phyloP scores from a whole-genome alignment of 2,888 invertebrate genomes.

The Polia nebulosa region DNA sequence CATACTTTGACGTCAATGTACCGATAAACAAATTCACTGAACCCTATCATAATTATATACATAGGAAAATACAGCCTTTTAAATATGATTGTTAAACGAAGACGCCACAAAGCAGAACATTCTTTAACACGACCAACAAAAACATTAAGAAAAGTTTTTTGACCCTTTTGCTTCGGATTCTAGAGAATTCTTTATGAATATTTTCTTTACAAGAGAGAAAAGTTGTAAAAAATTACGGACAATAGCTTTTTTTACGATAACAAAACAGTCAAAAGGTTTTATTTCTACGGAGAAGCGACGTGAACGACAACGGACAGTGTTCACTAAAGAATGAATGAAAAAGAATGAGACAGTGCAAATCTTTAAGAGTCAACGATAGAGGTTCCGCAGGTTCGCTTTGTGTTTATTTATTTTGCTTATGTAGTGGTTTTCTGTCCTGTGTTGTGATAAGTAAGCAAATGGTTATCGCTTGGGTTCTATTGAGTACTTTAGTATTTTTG shows the following conservation, averaged over 20 bases:
- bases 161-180: conserved; percentile 51
- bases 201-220: conserved; percentile 32
- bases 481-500: no score
- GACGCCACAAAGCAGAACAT: conserved; percentile 52
- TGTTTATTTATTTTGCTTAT: background rate
- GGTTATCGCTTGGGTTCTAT: background rate
- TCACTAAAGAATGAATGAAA: conserved; percentile 37
- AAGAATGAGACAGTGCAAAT: conserved; percentile 25
- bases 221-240: conserved; percentile 46
- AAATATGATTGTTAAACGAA: conserved; percentile 8
- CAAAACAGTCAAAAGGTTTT: conserved; percentile 50
- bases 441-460: background rate
- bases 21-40: background rate
- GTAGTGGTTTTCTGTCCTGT: background rate
- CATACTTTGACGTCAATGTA: background rate
- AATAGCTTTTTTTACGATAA: conserved; percentile 44
- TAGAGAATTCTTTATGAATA: conserved; percentile 48
- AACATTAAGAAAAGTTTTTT: conserved; percentile 53
- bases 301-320: conserved; percentile 35
- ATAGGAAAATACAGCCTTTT: background rate
- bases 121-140: conserved; percentile 48
- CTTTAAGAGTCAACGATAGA: conserved; percentile 15
- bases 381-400: conserved; percentile 15
- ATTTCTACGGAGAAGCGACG: conserved; percentile 25
- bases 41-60: background rate